phyloP scores from a whole-genome alignment of 2,888 invertebrate species.

The Pediacus dermestoides region DNA sequence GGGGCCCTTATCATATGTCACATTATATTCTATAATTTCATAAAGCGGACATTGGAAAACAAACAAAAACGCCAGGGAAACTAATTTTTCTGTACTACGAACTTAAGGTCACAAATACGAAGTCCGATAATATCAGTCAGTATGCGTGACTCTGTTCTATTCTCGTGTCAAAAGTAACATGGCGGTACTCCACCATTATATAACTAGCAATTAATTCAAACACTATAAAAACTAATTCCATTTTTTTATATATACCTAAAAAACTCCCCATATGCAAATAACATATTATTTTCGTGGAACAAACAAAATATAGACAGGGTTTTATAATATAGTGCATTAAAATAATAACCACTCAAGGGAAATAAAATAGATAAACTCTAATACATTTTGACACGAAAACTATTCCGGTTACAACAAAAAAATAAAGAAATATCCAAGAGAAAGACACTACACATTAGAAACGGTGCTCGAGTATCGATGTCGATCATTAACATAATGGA shows the following conservation, averaged over 20 bases:
- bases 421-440: conserved; percentile 27
- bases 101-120: conserved; percentile 1
- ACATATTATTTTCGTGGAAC: conserved; percentile 20
- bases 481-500: conserved; percentile 39
- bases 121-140: conserved; percentile 37
- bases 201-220: conserved; percentile 18
- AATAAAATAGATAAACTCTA: conserved; percentile 24
- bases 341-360: conserved; percentile 32
- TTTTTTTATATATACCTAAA: conserved; percentile 8
- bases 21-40: conserved; percentile 25
- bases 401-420: conserved; percentile 19
- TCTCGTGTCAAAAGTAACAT: conserved; percentile 47
- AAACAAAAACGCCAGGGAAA: too few species aligned
- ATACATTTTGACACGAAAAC: conserved; percentile 31
- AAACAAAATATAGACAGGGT: conserved; percentile 2
- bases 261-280: conserved; percentile 27
- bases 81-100: background rate
- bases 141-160: conserved; percentile 45
- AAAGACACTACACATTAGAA: conserved; percentile 34
- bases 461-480: conserved; percentile 34
- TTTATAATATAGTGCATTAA: conserved; percentile 24
- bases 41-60: too few species aligned
- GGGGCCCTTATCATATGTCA: conserved; percentile 43
- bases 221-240: conserved; percentile 11
- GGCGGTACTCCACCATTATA: conserved; percentile 33